Evolutionary conservation across 1,140 invertebrate species (phyloP), one percentile per base, ranked within the genome.

Genomic region (Papilio aristodemus): DNA sequence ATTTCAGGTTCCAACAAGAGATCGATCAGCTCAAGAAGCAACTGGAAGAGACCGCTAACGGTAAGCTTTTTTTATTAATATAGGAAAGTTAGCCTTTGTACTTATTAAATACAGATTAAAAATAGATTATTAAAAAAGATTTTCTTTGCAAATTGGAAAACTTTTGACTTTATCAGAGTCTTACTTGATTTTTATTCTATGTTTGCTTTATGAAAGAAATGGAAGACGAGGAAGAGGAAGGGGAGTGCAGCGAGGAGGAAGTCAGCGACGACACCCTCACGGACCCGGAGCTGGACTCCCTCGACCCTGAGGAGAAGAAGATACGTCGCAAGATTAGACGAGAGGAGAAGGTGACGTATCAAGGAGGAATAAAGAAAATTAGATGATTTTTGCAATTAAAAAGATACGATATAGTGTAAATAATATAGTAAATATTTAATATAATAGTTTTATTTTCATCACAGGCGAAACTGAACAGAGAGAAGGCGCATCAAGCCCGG

Each of bases 11-110:
- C 89, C 98, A 99, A 92, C 95, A 97, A 79, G 98, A 99, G 92
- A 99, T 99, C 77, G 97, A 98, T 79, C 95, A 97, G 22, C 92
- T 99, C 4, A 94, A 95, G 54, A 95, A 96, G 77, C 97, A 98
- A 83, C 89, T 99, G 27, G 95, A 96, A 92, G 91, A 93, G 43
- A 90, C 91, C 14, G 78, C 71, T 8, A 89, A 89, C 37, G 88
- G 91, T 91, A 70, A 79, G 79, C 14, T 59, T 36, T 59, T 27
- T 70, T 54, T 46, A 37, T 22, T 54, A n/a, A n/a, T n/a, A n/a
- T n/a, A n/a, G n/a, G n/a, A n/a, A n/a, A n/a, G n/a, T n/a, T n/a
- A n/a, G n/a, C n/a, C n/a, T n/a, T n/a, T n/a, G n/a, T n/a, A n/a
- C n/a, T n/a, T n/a, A n/a, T n/a, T n/a, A n/a, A n/a, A n/a, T n/a